Evolutionary conservation across 2,113 vertebrate genomes (phyloP).

Genomic region (Crotophaga sulcirostris): DNA sequence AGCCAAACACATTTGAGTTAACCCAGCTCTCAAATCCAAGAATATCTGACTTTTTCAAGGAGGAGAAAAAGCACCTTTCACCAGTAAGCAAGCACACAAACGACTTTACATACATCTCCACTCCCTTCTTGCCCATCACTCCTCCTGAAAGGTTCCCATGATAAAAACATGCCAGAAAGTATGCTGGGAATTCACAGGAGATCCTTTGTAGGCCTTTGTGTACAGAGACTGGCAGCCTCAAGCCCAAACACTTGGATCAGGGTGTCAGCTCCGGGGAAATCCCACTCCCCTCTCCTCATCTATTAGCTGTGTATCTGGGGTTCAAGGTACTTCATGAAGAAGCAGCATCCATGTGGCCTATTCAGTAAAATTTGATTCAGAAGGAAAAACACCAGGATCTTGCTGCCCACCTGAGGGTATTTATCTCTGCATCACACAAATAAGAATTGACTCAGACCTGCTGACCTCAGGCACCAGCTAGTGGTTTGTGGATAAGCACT

Average conservation of each 20-base stretch:
- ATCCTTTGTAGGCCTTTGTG: neutral
- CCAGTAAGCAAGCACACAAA: neutral
- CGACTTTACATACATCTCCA: neutral
- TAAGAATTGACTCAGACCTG: neutral
- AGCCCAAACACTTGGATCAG: neutral
- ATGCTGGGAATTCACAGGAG: accelerated
- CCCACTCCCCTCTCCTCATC: neutral
- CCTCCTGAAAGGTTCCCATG: neutral
- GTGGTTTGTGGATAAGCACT: accelerated
- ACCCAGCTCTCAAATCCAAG: neutral
- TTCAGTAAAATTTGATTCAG: neutral
- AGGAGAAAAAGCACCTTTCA: neutral
- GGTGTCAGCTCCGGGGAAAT: neutral
- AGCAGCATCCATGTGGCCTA: neutral
- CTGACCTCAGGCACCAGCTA: neutral
- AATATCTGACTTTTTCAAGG: neutral
- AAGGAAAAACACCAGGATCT: neutral
- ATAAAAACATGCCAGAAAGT: neutral
- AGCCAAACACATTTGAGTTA: neutral
- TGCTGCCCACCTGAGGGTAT: accelerated
- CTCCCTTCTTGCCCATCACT: neutral
- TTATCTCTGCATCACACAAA: neutral
- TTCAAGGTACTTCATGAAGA: neutral
- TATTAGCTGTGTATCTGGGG: neutral
- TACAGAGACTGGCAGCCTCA: neutral